Base-by-base conservation (phyloP, 2,888 invertebrate species). In the Microctonus aethiopoides region DNA sequence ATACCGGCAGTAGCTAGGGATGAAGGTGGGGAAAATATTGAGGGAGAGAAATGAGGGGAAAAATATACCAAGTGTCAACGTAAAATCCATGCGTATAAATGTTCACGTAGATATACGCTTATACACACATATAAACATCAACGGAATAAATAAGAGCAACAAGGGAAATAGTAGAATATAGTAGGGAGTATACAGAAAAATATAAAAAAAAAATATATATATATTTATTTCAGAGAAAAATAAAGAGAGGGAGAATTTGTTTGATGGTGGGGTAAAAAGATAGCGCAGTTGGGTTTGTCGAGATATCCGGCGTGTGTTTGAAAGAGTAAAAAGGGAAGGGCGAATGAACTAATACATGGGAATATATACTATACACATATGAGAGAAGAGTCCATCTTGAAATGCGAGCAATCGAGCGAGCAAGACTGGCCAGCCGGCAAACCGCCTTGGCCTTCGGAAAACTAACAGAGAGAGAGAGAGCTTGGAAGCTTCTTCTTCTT, bases 301-400 rank as follows among this genome's bases (percentile, higher is more conserved):
- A 63, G 70, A 70, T 70, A 73, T 70, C 74, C 73, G 74, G 72
- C 67, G 39, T 60, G 69, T 64, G n/a, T n/a, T n/a, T 71, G 67
- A 68, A 67, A 68, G 67, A 62, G 67, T 29, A 57, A 34, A 34
- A 39, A 59, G 57, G 24, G 11, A 2, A 13, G 16, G 34, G n/a
- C n/a, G 20, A 34, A 34, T 6, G 32, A 34, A 32, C 16, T 9
- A 46, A 39, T 24, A 46, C 29, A 24, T 13, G 10, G 20, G 59
- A n/a, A n/a, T n/a, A n/a, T n/a, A n/a, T n/a, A n/a, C n/a, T n/a
- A n/a, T n/a, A n/a, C n/a, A n/a, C n/a, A n/a, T n/a, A n/a, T n/a
- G n/a, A n/a, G n/a, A n/a, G n/a, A n/a, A 54, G 56, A 56, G 65
- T 59, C 69, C 69, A 69, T 70, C 65, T 70, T 70, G 65, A 70